Evolutionary conservation across 2,888 invertebrate genomes (phyloP), one percentile per base, ranked within the genome.

Genomic region (Diarsia brunnea): DNA sequence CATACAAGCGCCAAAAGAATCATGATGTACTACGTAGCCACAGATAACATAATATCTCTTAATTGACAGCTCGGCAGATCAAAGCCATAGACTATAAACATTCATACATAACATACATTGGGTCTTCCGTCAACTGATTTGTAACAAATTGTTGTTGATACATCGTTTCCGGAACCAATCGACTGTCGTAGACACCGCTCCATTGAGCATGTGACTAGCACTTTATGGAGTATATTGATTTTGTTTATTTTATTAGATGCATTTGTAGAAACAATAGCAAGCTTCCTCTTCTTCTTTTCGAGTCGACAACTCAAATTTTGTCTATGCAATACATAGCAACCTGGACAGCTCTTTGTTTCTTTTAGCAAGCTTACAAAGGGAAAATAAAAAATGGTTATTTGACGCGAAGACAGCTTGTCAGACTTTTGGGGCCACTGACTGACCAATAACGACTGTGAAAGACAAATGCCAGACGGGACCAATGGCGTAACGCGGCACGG

Each of bases 61-160:
- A 61, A 27, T 69, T 75, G 67, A 80, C 63, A 77, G 70, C 65
- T 60, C 79, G 76, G 69, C 64, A 74, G 51, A 75, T 84, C 69
- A 79, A 86, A 81, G 68, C 45, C 78, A 79, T 47, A 80, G 78
- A 67, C 72, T 58, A 80, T 75, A 67, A 71, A 68, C 10, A 43
- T 47, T 38, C n/a, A 68, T 76, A 78, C 60, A 79, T 84, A 84
- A 78, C n/a, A 68, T 76, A 78, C 60, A 79, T 84, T 85, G 78
- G 73, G 43, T 76, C 81, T 85, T 85, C 87, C 88, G 84, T 77
- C 79, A 79, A 84, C 64, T 69, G 84, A 85, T 84, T 88, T 83
- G 82, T 88, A 67, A 88, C 87, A 83, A 84, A 88, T 84, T 69
- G 70, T 73, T 82, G 86, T 88, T 89, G 88, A 91, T 89, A 85